Evolutionary conservation across 2,888 invertebrate species (phyloP).

Genomic region (Tetramorium bicarinatum): DNA sequence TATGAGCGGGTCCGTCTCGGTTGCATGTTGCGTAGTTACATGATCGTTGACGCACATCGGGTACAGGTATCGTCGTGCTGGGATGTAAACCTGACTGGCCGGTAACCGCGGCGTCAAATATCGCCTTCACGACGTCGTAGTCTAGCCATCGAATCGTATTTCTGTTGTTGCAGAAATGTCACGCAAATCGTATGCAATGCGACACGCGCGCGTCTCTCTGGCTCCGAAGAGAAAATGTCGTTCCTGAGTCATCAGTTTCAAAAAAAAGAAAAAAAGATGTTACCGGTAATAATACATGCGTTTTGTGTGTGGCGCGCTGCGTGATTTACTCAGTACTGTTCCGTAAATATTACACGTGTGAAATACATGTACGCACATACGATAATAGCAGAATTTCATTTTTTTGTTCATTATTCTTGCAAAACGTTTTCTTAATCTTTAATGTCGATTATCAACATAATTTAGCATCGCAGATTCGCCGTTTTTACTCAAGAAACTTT

Average conservation of each 20-base stretch:
- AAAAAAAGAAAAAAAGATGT: neutral
- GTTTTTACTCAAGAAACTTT: neutral
- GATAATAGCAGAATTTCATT: neutral
- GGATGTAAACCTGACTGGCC: conserved; percentile 38
- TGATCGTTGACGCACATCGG: neutral
- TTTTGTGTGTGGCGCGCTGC: neutral
- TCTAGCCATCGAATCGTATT: conserved; percentile 68
- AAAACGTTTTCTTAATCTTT: neutral
- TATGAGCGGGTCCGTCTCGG: neutral
- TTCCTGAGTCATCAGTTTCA: conserved; percentile 45
- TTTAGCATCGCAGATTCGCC: neutral
- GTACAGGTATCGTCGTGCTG: neutral
- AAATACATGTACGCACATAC: neutral
- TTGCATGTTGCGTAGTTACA: conserved; percentile 16
- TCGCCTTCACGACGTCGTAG: conserved; percentile 45
- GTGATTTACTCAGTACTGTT: neutral
- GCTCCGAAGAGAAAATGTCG: conserved; percentile 34
- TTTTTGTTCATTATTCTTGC: neutral
- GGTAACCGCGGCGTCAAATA: conserved; percentile 57
- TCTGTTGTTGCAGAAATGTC: conserved; percentile 72
- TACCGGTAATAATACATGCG: neutral
- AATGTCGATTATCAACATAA: neutral
- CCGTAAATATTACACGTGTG: neutral
- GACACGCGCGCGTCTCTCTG: conserved; percentile 39
- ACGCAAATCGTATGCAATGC: conserved; percentile 60